Percentiles rank a stretch among this genome's conserved stretches.
These are phyloP conservation scores for Fregata magnificens DNA, from an alignment of 2,113 vertebrate species.

Conservation along the genomic window DNA sequence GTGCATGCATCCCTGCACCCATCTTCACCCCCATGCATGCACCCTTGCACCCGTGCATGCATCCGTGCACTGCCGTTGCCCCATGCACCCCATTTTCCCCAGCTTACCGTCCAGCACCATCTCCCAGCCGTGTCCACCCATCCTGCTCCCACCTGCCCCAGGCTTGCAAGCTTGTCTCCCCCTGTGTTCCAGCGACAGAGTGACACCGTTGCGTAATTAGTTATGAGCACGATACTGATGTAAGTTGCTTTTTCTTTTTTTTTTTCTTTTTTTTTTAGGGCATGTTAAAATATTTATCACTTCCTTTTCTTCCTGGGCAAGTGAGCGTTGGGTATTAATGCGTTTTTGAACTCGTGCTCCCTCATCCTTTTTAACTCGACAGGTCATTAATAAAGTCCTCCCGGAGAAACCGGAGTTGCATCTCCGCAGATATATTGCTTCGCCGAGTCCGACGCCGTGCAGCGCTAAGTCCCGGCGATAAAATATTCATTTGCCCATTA, in stretches of 20 bases:
- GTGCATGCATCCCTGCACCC: neutral
- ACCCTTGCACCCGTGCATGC: too few species aligned
- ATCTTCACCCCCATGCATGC: too few species aligned
- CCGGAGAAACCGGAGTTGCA: slow-evolving; percentile 23
- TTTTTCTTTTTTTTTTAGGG: neutral
- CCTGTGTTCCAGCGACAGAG: neutral
- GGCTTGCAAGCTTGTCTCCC: neutral
- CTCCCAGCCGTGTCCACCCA: neutral
- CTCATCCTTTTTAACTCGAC: slow-evolving; percentile 67
- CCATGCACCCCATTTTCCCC: fast-evolving
- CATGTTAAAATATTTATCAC: slow-evolving; percentile 66
- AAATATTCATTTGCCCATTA: slow-evolving; percentile 68
- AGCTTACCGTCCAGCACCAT: fast-evolving
- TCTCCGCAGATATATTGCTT: slow-evolving; percentile 53
- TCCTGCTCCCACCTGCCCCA: neutral
- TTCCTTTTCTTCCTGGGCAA: slow-evolving; percentile 22
- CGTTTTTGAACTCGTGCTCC: slow-evolving; percentile 40
- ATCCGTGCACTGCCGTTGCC: too few species aligned
- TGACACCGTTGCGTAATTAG: slow-evolving; percentile 60
- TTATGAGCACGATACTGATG: neutral
- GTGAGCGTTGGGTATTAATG: slow-evolving; percentile 44
- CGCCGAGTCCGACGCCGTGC: neutral
- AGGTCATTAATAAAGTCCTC: slow-evolving; percentile 72
- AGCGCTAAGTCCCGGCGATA: slow-evolving; percentile 32
- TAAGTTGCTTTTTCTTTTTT: neutral